phyloP scores from a whole-genome alignment of 30 jellyfish, hydroid and myxozoan genomes.

The Turritopsis dohrnii region DNA sequence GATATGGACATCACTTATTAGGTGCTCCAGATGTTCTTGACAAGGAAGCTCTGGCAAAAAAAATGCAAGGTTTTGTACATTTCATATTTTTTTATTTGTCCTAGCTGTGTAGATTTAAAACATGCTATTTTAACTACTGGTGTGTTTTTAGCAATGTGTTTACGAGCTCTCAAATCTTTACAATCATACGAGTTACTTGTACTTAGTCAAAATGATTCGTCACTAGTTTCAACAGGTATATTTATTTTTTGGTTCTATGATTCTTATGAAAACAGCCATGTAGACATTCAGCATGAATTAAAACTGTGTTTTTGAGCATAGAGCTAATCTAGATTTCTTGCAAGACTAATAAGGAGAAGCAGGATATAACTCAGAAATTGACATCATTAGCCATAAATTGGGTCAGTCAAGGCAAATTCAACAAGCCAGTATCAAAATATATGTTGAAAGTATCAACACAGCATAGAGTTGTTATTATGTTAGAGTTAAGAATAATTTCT shows the following conservation, averaged over 20 bases:
- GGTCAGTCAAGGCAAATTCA: too few relatives aligned
- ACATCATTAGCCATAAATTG: too few relatives aligned
- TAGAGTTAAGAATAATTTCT: too few relatives aligned
- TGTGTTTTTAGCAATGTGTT: conserved; percentile 64
- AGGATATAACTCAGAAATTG: too few relatives aligned
- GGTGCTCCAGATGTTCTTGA: conserved; percentile 52
- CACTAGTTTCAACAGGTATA: conserved; percentile 80
- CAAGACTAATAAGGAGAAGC: too few relatives aligned
- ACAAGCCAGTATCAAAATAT: too few relatives aligned
- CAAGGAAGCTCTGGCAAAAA: conserved; percentile 75
- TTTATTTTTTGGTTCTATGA: neutral
- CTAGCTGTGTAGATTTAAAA: too few relatives aligned
- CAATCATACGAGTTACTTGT: conserved; percentile 59
- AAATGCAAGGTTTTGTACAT: conserved; percentile 61
- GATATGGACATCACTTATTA: neutral
- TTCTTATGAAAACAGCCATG: neutral
- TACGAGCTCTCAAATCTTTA: conserved; percentile 71
- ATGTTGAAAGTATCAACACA: too few relatives aligned
- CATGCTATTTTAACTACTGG: neutral
- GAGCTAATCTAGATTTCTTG: too few relatives aligned
- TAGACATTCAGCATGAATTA: too few relatives aligned
- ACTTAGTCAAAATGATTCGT: conserved; percentile 27
- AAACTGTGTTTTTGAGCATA: too few relatives aligned
- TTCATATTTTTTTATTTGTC: neutral
- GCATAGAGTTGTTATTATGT: too few relatives aligned